Percentiles rank a stretch among this genome's conserved stretches.
These are phyloP conservation scores for Eupithecia subfuscata DNA, from an alignment of 2,888 invertebrate species.

Conservation along the genomic window DNA sequence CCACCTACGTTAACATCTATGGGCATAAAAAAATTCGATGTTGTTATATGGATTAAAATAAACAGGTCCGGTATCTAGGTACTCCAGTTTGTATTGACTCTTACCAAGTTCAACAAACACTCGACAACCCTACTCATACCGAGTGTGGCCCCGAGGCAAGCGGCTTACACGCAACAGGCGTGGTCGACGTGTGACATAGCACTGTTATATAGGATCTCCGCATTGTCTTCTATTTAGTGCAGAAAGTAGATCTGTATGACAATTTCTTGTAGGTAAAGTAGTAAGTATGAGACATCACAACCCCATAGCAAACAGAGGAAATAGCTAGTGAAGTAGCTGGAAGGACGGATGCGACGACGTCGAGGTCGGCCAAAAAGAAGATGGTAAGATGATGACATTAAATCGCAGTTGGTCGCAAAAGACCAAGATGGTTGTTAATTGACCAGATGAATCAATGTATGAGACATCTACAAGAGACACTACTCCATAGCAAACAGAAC, in stretches of 20 bases:
- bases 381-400: background rate
- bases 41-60: background rate
- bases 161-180: constrained; percentile 62
- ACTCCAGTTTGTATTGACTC: constrained; percentile 1
- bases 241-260: constrained; percentile 21
- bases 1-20: background rate
- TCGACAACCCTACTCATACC: constrained; percentile 36
- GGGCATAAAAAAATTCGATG: no score
- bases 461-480: background rate
- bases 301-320: background rate
- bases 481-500: background rate
- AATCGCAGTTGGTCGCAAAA: background rate
- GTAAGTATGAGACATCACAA: background rate
- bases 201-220: constrained; percentile 34
- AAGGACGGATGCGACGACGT: background rate
- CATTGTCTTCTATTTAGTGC: constrained; percentile 34
- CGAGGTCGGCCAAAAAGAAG: background rate
- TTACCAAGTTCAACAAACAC: constrained; percentile 5
- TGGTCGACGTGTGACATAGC: constrained; percentile 47
- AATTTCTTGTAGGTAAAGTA: background rate
- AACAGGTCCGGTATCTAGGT: background rate
- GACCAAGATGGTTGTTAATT: background rate
- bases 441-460: background rate
- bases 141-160: constrained; percentile 55
- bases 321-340: background rate